Percentiles rank a stretch among this genome's conserved stretches.
phyloP scores from a whole-genome alignment of 2,113 vertebrate species.

The Tor tambroides region DNA sequence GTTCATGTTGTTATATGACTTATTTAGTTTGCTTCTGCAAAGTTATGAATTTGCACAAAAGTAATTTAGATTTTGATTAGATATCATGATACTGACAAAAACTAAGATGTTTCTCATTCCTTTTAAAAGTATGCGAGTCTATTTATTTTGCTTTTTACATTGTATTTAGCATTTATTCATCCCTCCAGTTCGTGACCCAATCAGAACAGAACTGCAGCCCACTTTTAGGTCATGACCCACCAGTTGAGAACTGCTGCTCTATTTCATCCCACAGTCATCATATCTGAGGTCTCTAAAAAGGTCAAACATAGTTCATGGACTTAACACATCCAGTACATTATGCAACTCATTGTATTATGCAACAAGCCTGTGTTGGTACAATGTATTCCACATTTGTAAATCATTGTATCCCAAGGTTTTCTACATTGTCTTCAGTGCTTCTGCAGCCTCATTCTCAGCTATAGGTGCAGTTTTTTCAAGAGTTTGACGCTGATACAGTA shows the following conservation, averaged over 20 bases:
- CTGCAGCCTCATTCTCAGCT: not conserved
- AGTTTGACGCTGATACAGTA: not conserved
- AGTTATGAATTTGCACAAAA: not conserved
- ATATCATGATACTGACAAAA: no score
- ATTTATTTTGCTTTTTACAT: not conserved
- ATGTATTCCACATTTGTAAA: not conserved
- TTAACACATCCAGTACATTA: not conserved
- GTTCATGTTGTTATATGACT: not conserved
- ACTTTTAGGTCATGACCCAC: not conserved
- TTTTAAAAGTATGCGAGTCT: not conserved
- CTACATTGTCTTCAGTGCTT: not conserved
- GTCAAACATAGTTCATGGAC: not conserved
- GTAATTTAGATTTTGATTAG: not conserved
- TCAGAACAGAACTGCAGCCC: not conserved
- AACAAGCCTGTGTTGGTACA: not conserved
- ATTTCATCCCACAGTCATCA: not conserved
- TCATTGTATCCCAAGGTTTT: not conserved
- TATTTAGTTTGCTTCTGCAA: not conserved
- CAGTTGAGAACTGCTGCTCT: not conserved
- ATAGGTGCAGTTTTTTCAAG: not conserved
- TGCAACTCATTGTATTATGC: not conserved
- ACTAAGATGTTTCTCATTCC: not conserved
- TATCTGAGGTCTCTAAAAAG: conserved; percentile 6
- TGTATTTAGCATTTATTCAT: not conserved
- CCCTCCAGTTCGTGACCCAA: not conserved